phyloP scores from a whole-genome alignment of 2,888 invertebrate species.

The Stenodera caucasica region DNA sequence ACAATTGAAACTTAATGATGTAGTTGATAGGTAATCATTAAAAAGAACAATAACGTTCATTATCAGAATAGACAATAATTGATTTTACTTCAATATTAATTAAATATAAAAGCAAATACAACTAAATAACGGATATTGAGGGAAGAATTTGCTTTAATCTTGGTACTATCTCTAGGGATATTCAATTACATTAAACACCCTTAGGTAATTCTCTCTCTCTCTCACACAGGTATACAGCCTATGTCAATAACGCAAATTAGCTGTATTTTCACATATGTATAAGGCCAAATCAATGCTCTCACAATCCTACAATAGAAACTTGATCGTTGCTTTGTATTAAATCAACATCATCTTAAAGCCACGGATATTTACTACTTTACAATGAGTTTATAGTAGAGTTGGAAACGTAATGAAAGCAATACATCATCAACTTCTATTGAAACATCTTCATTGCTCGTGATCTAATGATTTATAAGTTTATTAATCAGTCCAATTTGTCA shows the following conservation, averaged over 20 bases:
- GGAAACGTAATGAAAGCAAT: too few relatives aligned
- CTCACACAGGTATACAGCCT: background rate
- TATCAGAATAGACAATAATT: background rate
- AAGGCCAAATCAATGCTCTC: background rate
- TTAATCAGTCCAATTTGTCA: too few relatives aligned
- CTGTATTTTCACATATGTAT: background rate
- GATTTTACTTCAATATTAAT: too few relatives aligned
- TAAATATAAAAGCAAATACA: too few relatives aligned
- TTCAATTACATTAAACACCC: slow-evolving; percentile 3
- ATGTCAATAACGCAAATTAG: background rate
- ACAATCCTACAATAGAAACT: background rate
- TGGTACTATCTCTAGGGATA: background rate
- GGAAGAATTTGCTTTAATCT: too few relatives aligned
- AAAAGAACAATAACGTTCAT: background rate
- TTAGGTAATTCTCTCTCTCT: background rate
- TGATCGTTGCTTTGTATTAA: background rate
- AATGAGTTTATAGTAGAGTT: background rate
- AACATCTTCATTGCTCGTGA: too few relatives aligned
- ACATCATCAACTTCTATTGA: background rate
- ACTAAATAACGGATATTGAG: too few relatives aligned
- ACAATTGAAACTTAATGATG: slow-evolving; percentile 1
- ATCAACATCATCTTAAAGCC: background rate
- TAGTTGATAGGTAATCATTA: background rate
- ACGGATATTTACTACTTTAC: background rate
- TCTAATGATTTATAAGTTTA: too few relatives aligned